phyloP scores from a whole-genome alignment of 2,113 vertebrate species.

The Dendropsophus ebraccatus region DNA sequence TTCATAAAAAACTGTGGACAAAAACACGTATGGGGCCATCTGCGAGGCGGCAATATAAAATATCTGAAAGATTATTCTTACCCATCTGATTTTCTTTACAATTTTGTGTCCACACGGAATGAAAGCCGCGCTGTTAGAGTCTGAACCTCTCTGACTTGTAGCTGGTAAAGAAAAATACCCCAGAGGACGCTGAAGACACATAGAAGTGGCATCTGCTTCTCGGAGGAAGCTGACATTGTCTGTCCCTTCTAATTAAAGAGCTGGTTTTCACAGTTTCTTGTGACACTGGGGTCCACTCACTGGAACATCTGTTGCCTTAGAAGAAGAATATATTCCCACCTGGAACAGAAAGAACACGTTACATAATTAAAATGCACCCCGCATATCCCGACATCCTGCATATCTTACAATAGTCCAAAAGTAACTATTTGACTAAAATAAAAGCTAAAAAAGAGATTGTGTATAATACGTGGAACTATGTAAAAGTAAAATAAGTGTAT shows the following conservation, averaged over 20 bases:
- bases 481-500: background rate
- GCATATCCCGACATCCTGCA: background rate
- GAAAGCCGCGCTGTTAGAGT: background rate
- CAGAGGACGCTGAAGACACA: slow-evolving; percentile 11
- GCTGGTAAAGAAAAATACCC: slow-evolving; percentile 19
- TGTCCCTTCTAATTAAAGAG: slow-evolving; percentile 46
- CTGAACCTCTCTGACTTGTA: slow-evolving; percentile 13
- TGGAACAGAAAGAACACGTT: background rate
- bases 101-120: background rate
- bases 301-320: slow-evolving; percentile 47
- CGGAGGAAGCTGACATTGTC: slow-evolving; percentile 32
- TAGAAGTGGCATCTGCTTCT: slow-evolving; percentile 34
- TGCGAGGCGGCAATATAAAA: background rate
- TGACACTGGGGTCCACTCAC: slow-evolving; percentile 24
- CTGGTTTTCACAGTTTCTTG: slow-evolving; percentile 19
- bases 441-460: background rate
- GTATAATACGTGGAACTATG: background rate
- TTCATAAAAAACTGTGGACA: background rate
- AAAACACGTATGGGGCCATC: background rate
- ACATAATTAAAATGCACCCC: slow-evolving; percentile 22
- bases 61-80: slow-evolving; percentile 9
- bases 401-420: background rate
- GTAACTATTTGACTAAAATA: background rate
- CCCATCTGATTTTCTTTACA: background rate
- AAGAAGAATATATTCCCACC: slow-evolving; percentile 38